Evolutionary conservation across 2,113 vertebrate species (phyloP).

Genomic region (Pitta sordida): DNA sequence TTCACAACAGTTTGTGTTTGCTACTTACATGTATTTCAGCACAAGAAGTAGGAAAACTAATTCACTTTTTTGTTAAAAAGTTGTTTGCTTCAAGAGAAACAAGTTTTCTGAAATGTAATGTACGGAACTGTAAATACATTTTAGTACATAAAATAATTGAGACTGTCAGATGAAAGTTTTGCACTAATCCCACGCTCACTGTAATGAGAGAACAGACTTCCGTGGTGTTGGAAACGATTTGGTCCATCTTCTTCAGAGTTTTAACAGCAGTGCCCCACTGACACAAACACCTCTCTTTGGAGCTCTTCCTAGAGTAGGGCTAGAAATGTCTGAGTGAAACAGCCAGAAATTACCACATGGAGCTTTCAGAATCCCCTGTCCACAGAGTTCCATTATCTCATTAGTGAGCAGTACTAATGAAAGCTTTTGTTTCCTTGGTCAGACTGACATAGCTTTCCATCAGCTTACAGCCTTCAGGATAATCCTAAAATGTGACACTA

Average conservation of each 20-base stretch:
- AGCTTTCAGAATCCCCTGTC: background rate
- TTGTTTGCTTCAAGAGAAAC: background rate
- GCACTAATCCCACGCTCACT: background rate
- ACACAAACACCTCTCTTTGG: background rate
- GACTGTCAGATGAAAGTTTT: background rate
- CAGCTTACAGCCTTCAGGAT: background rate
- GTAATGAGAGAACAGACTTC: background rate
- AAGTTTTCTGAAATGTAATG: background rate
- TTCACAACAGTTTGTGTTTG: background rate
- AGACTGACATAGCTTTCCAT: conserved; percentile 3
- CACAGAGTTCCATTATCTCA: conserved; percentile 11
- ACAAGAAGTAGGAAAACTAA: background rate
- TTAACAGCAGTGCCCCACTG: background rate
- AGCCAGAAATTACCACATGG: background rate
- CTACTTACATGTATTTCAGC: background rate
- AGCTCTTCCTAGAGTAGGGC: background rate
- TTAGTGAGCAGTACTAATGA: conserved; percentile 46
- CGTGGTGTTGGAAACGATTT: background rate
- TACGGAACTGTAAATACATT: conserved; percentile 14
- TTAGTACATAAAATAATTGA: background rate
- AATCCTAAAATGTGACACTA: background rate
- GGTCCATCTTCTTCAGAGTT: background rate
- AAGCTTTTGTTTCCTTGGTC: conserved; percentile 26
- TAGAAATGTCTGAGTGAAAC: background rate
- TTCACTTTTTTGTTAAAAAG: background rate